A percentile compares a stretch with the other conserved stretches of the same genome.
phyloP scores from a whole-genome alignment of 2,888 invertebrate genomes.

The Caradrina kadenii region DNA sequence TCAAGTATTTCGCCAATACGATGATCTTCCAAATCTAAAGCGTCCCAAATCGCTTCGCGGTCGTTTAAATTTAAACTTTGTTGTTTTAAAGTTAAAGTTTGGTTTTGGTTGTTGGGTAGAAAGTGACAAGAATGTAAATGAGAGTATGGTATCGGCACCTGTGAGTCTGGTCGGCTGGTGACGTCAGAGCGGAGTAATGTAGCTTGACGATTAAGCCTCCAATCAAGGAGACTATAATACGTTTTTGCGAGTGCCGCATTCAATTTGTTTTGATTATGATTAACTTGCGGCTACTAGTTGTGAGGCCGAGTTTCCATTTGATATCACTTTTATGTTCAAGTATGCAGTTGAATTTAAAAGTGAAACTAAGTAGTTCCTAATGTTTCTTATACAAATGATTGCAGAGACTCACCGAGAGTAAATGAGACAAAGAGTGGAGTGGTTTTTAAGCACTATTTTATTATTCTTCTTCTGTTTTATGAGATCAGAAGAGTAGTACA shows the following conservation, averaged over 20 bases:
- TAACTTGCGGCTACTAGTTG: conserved; percentile 58
- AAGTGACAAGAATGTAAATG: conserved; percentile 81
- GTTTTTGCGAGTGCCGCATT: conserved; percentile 69
- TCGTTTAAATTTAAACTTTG: conserved; percentile 51
- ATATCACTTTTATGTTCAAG: conserved; percentile 45
- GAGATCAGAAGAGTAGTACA: no score
- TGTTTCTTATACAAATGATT: background rate
- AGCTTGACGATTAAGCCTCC: conserved; percentile 68
- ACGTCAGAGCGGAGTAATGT: conserved; percentile 80
- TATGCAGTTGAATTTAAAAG: conserved; percentile 41
- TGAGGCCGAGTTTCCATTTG: conserved; percentile 58
- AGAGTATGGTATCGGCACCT: conserved; percentile 82
- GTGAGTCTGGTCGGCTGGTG: conserved; percentile 82
- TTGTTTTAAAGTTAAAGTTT: conserved; percentile 51
- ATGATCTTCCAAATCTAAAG: conserved; percentile 41
- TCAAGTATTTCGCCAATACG: conserved; percentile 48
- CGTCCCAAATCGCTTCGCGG: conserved; percentile 12
- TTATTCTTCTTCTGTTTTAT: no score
- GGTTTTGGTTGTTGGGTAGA: conserved; percentile 55
- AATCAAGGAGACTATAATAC: conserved; percentile 68
- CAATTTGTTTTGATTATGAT: conserved; percentile 71
- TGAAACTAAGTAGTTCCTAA: conserved; percentile 30
- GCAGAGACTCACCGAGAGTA: background rate
- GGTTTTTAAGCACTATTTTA: background rate
- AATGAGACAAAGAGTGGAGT: background rate